Evolutionary conservation across 2,888 invertebrate genomes (phyloP), one percentile per base, ranked within the genome.

Genomic region (Dasysyrphus albostriatus): DNA sequence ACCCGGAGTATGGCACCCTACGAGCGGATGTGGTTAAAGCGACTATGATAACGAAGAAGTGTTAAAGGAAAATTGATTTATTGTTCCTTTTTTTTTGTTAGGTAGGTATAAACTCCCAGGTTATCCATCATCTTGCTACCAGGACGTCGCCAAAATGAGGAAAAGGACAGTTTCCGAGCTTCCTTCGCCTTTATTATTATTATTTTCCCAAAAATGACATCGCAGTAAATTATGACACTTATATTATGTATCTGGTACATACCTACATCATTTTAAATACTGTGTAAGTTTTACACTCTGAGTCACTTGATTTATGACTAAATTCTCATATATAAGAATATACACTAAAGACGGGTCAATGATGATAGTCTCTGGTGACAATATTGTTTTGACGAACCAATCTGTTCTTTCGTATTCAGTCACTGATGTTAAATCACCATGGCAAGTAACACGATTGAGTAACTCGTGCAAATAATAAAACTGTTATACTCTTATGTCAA

Each of bases 31-130:
- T 59, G 58, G 58, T 37, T 19, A 32, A 54, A 37, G 49, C 7
- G 44, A 56, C 42, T 12, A 39, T 49, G 32, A 63, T n/a, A 32
- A 34, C 51, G 44, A 44, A 24, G 42, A 44, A 56, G 39, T 69
- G 51, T 39, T 67, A 24, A 39, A 70, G 59, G 70, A 42, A 87
- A 82, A 87, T 87, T 87, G 87, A 87, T 87, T 87, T 83, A 87
- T 87, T 82, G 78, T 87, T 51, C 70, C 74, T 78, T 82, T 39
- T 37, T 59, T 59, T n/a, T n/a, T n/a, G n/a, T n/a, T n/a, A n/a
- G n/a, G n/a, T n/a, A n/a, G 72, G 74, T 81, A 69, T 77, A 77
- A 81, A 74, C 65, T 75, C 39, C 39, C 65, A 67, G 78, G 65
- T 78, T 82, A 87, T 87, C 82, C 82, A 87, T 87, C 85, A 87